Base-by-base conservation (phyloP, 35 echinoderm and acorn worm species). In the Stichopus chloronotus region DNA sequence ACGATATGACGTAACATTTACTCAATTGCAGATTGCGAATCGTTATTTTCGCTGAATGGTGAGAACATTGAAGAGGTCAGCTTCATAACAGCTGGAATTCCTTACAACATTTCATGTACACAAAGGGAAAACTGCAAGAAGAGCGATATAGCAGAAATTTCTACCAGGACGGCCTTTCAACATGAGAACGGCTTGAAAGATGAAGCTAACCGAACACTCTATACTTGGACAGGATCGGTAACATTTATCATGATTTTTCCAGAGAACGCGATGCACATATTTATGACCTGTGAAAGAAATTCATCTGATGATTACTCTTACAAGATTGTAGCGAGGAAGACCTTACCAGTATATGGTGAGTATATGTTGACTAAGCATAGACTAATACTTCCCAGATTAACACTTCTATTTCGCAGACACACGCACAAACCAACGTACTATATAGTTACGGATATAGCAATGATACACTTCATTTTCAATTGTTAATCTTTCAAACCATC, bases 61-160 rank as follows among this genome's bases (percentile, higher is more conserved):
- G 22, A 20, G 7, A n/a, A 74, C 13, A 74, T 74, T 4, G 69
- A 74, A n/a, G 17, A 14, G 4, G 17, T 74, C 4, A 14, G 69
- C 17, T 74, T 74, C 19, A 74, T 74, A 74, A 74, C 13, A n/a
- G 19, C 69, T 19, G 69, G 69, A 74, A 74, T n/a, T 19, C 7
- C 6, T 16, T 74, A 74, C 69, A 74, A 14, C 4, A 74, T 74
- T 74, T 74, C 69, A 74, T 74, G 69, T 74, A 74, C 17, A 4
- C 69, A 74, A 74, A 74, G 22, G 69, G 22, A 74, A 74, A n/a
- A n/a, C 11, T 74, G 69, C 17, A 74, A 74, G 69, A 74, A 74
- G 22, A 14, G 13, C 69, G 17, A 74, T 20, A 74, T 74, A 19
- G 69, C n/a, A 7, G 69, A 74, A 74, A 7, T 74, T 74, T 74